Base-by-base conservation (phyloP, 2,888 invertebrate genomes). In the Leptopterna dolabrata region DNA sequence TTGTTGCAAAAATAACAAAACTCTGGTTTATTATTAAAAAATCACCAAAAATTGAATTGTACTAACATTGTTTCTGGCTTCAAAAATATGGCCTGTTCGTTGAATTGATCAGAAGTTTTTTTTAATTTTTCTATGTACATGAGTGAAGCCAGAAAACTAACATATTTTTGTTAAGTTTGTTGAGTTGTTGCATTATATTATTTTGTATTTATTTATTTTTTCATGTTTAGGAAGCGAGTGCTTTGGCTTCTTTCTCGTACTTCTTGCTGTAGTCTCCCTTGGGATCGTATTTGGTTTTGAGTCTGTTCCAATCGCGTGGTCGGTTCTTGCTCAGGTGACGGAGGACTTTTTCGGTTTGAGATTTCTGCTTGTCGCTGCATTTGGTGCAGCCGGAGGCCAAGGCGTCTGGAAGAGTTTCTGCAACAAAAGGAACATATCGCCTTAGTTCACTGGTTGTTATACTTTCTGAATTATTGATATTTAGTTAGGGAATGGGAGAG, bases 371-470 rank as follows among this genome's bases (percentile, higher is more conserved):
- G 51, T 93, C 93, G 13, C 94, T 94, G 91, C 96, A 96, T 91
- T 95, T 95, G 80, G 91, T 92, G 91, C 96, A 96, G 89, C 94
- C 94, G 71, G 94, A 95, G 89, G 93, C 92, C 86, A 95, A 94
- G 0, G 95, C 95, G 90, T 96, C 95, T 0, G 95, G 95, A 76
- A 96, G 92, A 89, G 94, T 94, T 87, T 93, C 95, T 95, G 92
- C 47, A 93, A 93, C 55, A 81, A 43, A 78, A 55, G 27, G 13
- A 55, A 7, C 24, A 55, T 30, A 41, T n/a, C n/a, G n/a, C n/a
- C n/a, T 29, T 11, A 27, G 14, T 9, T 30, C 76, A 70, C 11
- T 70, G 11, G 24, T 70, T 70, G 14, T 70, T 9, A 70, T 11
- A 70, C 47, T 47, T 11, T 16, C 14, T 47, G 14, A 47, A 47